A percentile compares a stretch with the other conserved stretches of the same genome.
Conservation (phyloP, 1,140 invertebrate species). For the Riptortus pedestris region DNA sequence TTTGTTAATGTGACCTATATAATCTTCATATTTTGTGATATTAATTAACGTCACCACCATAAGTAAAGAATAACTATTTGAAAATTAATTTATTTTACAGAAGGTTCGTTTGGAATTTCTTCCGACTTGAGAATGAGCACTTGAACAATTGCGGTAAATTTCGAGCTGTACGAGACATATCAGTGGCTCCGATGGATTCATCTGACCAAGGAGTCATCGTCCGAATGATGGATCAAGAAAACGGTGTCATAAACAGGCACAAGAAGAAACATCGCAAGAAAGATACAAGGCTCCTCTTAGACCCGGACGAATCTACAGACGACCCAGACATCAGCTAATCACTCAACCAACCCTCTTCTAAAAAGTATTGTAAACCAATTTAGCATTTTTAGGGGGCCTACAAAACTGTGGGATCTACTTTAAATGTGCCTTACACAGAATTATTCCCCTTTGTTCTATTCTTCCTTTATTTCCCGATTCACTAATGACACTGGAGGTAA, state of each 20-base stretch:
- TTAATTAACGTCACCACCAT: no score
- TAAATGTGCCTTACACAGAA: no score
- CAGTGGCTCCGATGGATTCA: slow-evolving; percentile 89
- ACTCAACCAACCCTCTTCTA: no score
- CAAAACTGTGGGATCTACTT: no score
- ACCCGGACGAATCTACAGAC: slow-evolving; percentile 21
- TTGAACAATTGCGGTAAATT: slow-evolving; percentile 99
- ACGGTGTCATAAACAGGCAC: slow-evolving; percentile 48
- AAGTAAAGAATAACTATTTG: background rate
- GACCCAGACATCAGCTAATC: slow-evolving; percentile 17
- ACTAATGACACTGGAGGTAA: no score
- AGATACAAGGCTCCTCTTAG: slow-evolving; percentile 8
- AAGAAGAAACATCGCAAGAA: slow-evolving; percentile 14
- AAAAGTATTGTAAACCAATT: no score
- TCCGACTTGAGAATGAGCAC: slow-evolving; percentile 98
- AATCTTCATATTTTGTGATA: no score
- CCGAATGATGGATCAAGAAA: slow-evolving; percentile 59
- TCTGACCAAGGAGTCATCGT: slow-evolving; percentile 61
- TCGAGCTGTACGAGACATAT: slow-evolving; percentile 94
- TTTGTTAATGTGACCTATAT: no score
- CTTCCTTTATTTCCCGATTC: no score
- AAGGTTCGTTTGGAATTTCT: slow-evolving; percentile 99
- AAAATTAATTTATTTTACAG: slow-evolving; percentile 48
- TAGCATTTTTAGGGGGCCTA: no score
- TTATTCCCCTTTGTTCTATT: no score